A percentile compares a stretch with the other conserved stretches of the same genome.
phyloP scores from a whole-genome alignment of 2,888 invertebrate genomes.

The Agrotis ipsilon region DNA sequence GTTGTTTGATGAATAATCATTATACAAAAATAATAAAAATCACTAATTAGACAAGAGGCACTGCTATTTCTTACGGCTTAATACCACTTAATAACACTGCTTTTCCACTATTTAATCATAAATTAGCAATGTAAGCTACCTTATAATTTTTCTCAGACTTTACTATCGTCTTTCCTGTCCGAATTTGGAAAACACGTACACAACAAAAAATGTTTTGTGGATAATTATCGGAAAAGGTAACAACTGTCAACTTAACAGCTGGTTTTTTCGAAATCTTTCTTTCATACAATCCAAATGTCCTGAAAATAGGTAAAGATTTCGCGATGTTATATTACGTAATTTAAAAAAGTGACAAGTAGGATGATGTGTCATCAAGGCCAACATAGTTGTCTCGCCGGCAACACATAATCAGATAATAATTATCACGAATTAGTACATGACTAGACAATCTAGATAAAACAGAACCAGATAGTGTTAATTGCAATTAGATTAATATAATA shows the following conservation, averaged over 20 bases:
- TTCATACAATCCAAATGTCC: no score
- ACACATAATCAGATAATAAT: conserved; percentile 7
- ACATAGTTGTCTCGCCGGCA: neutral
- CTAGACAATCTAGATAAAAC: conserved; percentile 27
- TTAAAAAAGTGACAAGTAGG: neutral
- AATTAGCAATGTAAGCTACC: neutral
- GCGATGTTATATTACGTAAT: neutral
- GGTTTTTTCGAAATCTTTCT: no score
- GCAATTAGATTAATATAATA: conserved; percentile 27
- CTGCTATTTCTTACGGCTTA: no score
- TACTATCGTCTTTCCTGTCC: neutral
- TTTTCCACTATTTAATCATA: neutral
- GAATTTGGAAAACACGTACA: neutral
- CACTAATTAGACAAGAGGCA: no score
- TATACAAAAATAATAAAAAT: no score
- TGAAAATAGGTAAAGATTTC: no score
- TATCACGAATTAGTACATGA: conserved; percentile 22
- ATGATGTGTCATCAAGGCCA: neutral
- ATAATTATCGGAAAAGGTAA: neutral
- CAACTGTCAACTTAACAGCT: neutral
- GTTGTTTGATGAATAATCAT: no score
- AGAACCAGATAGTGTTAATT: conserved; percentile 14
- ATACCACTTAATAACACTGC: no score
- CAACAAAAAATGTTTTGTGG: neutral
- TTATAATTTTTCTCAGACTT: neutral